A percentile compares a stretch with the other conserved stretches of the same genome.
These are phyloP conservation scores for Sigmodon hispidus DNA, from an alignment of 2,113 vertebrate species.

Conservation along the genomic window DNA sequence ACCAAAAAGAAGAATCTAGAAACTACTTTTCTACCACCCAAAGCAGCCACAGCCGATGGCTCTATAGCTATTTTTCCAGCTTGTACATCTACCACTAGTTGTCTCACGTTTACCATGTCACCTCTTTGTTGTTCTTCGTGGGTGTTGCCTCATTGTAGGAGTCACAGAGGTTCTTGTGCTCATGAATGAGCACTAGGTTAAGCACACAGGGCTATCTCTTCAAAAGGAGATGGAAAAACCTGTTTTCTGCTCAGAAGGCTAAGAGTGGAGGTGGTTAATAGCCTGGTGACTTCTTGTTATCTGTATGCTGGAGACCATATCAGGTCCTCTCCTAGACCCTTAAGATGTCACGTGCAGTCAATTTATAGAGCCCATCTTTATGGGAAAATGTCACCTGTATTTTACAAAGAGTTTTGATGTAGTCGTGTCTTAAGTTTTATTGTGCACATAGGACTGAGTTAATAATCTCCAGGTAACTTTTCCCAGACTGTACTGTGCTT, in stretches of 20 bases:
- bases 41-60: neutral
- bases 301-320: neutral
- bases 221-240: neutral
- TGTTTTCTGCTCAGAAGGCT: neutral
- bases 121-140: neutral
- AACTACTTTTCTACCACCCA: neutral
- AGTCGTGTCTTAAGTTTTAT: neutral
- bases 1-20: slow-evolving; percentile 35
- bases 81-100: neutral
- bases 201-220: neutral
- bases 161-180: neutral
- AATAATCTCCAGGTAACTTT: neutral
- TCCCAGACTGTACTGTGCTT: neutral
- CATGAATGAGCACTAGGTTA: neutral
- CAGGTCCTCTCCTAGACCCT: neutral
- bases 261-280: neutral
- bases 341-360: neutral
- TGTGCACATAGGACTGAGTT: neutral
- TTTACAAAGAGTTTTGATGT: neutral
- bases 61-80: neutral
- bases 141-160: neutral
- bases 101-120: neutral
- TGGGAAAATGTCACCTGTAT: neutral
- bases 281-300: neutral
- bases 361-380: neutral